Evolutionary conservation across 2,888 invertebrate species (phyloP), one percentile per base, ranked within the genome.

Genomic region (Drosophila subquinaria): DNA sequence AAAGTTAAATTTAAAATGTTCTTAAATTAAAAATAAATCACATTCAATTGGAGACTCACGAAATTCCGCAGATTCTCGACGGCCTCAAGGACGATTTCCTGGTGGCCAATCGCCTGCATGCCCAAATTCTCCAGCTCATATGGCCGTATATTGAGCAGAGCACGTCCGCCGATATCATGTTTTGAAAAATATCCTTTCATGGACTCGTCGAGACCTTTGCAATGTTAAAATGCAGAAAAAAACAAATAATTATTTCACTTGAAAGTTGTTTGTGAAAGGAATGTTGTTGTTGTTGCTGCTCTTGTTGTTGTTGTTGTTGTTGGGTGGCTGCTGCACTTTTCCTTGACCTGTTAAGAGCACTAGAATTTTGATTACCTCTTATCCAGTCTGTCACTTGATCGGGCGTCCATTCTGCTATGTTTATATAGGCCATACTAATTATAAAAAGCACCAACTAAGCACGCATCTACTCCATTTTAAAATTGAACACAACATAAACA

Each of bases 341-440:
- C 83, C 84, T 87, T 84, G 84, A 84, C 84, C 84, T 82, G 82
- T 82, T 82, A 76, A 75, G 66, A 51, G 55, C 45, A 48, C 45
- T 66, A 60, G n/a, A 51, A 33, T 35, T 38, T 48, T 38, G 5
- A 65, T 80, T 93, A 97, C 97, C 97, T 95, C 96, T 95, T 81
- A 97, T 93, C 97, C 97, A 97, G 92, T 97, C 97, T 80, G 96
- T 96, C 84, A 97, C 97, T 94, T 97, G 97, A 91, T 97, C 97
- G 65, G 96, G 96, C 85, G 96, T 95, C 97, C 97, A 97, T 93
- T 97, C 97, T 86, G 96, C 96, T 88, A 97, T 96, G 93, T 96
- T 96, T 88, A 96, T 96, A 93, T 96, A 96, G 91, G 96, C 96
- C 96, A 96, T 96, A 71, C 79, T 79, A 68, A 67, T 68, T 56